These are phyloP conservation scores for Pelvicachromis taeniatus DNA, from an alignment of 2,113 vertebrate species.

Conservation along the genomic window DNA sequence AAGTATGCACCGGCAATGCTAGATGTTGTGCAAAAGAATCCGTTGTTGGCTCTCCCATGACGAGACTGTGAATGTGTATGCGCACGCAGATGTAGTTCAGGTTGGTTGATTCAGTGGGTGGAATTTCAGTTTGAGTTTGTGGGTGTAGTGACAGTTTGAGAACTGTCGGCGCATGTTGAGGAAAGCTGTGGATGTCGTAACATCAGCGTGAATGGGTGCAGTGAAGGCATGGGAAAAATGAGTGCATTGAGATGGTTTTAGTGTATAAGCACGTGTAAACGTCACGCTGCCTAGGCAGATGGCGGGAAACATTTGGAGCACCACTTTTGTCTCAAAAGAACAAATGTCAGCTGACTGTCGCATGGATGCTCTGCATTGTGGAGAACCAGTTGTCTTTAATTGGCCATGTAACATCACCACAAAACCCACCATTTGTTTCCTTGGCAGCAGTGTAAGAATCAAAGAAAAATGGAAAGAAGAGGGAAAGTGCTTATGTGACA, in stretches of 20 bases:
- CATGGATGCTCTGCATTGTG: background rate
- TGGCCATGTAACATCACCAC: background rate
- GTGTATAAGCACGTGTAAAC: background rate
- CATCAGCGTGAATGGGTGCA: constrained; percentile 14
- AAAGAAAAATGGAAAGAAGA: background rate
- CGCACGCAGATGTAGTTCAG: background rate
- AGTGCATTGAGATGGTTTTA: background rate
- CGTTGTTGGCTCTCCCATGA: constrained; percentile 62
- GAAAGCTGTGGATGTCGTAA: constrained; percentile 43
- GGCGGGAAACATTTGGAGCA: background rate
- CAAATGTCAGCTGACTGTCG: constrained; percentile 16
- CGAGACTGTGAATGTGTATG: background rate
- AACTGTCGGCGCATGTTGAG: constrained; percentile 51
- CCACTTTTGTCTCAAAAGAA: background rate
- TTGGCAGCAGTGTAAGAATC: background rate
- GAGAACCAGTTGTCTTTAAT: constrained; percentile 7
- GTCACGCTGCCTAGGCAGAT: background rate
- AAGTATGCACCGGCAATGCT: constrained; percentile 34
- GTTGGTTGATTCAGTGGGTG: constrained; percentile 30
- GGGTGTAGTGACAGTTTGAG: constrained; percentile 61
- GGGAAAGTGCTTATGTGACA: background rate
- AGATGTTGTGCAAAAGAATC: constrained; percentile 46
- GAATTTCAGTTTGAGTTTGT: constrained; percentile 55
- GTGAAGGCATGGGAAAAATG: constrained; percentile 4
- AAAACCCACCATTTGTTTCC: constrained; percentile 15